Evolutionary conservation across 2,113 vertebrate genomes (phyloP).

Genomic region (Podarcis raffonei): DNA sequence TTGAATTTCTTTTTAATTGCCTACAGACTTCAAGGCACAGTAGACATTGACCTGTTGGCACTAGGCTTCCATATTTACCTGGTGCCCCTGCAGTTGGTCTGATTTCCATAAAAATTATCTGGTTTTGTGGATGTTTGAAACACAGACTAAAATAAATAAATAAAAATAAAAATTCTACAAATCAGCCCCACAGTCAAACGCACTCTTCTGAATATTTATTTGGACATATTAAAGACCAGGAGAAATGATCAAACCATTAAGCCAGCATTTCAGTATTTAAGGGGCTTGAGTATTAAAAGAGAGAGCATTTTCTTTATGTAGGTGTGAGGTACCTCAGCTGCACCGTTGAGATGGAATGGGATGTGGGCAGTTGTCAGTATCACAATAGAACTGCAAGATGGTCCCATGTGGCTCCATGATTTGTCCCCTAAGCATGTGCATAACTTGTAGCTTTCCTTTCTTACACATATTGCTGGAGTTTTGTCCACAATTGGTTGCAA

Average conservation of each 20-base stretch:
- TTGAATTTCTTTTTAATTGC: conserved; percentile 35
- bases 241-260: neutral
- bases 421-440: neutral
- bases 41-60: conserved; percentile 25
- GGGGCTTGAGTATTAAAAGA: neutral
- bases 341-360: neutral
- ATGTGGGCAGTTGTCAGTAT: neutral
- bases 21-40: conserved; percentile 35
- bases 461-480: neutral
- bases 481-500: too few species aligned
- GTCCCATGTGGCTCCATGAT: neutral
- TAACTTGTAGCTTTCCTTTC: neutral
- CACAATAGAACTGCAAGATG: neutral
- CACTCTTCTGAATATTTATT: neutral
- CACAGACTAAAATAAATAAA: neutral
- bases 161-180: neutral
- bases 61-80: conserved; percentile 2
- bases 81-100: neutral
- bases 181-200: neutral
- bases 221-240: neutral
- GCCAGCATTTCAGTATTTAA: neutral
- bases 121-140: neutral
- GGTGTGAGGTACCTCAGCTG: neutral
- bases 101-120: conserved; percentile 10
- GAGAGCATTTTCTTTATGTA: neutral